These are phyloP conservation scores for Penaeus chinensis DNA, from an alignment of 1,140 invertebrate species.

Conservation along the genomic window DNA sequence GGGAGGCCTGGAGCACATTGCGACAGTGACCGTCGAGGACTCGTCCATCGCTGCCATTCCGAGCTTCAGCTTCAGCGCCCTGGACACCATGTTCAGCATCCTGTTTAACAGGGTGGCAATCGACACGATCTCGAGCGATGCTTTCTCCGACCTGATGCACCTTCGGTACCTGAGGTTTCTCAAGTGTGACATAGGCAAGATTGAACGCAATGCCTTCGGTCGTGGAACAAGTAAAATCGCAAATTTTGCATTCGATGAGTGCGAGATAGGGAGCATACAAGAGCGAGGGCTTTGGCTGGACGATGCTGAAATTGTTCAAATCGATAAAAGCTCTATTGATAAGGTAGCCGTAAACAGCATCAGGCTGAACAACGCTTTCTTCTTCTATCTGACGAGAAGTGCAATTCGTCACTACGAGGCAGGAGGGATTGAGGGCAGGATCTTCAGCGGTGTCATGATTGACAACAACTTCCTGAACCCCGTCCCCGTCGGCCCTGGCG, in stretches of 20 bases:
- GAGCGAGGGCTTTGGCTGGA: constrained; percentile 27
- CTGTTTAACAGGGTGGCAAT: constrained; percentile 18
- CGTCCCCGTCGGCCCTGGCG: not conserved
- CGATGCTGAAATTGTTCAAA: constrained; percentile 24
- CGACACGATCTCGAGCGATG: constrained; percentile 13
- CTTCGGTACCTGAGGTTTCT: constrained; percentile 9
- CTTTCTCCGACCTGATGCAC: constrained; percentile 18
- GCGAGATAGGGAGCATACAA: not conserved
- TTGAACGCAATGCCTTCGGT: constrained; percentile 30
- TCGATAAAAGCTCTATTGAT: constrained; percentile 1
- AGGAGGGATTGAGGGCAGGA: constrained; percentile 21
- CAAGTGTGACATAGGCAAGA: not conserved
- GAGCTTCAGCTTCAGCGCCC: constrained; percentile 13
- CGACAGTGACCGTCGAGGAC: constrained; percentile 6
- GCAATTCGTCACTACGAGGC: constrained; percentile 7
- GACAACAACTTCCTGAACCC: constrained; percentile 30
- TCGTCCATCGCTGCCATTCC: constrained; percentile 16
- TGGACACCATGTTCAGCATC: not conserved
- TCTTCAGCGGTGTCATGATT: constrained; percentile 31
- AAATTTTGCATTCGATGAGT: constrained; percentile 14
- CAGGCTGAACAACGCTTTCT: constrained; percentile 14
- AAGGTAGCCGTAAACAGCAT: not conserved
- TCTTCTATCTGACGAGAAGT: constrained; percentile 36
- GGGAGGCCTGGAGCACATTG: not conserved
- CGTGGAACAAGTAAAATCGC: constrained; percentile 17